A percentile compares a stretch with the other conserved stretches of the same genome.
phyloP scores from a whole-genome alignment of 1,140 invertebrate species.

The Drosophila suzukii region DNA sequence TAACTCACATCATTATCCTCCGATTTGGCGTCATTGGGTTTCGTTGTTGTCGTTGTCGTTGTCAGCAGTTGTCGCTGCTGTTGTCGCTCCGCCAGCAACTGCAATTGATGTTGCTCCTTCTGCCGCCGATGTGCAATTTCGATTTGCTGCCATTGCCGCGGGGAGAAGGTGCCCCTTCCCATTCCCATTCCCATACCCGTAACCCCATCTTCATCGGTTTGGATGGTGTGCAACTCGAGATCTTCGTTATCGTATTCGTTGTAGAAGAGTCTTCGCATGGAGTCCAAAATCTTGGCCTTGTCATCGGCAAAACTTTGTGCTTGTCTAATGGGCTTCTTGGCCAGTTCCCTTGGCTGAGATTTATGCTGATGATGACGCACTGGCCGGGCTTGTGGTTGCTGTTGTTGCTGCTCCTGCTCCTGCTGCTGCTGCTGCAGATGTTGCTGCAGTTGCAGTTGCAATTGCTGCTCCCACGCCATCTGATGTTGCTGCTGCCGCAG shows the following conservation, averaged over 20 bases:
- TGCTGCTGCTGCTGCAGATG: constrained; percentile 26
- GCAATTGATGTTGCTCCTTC: constrained; percentile 46
- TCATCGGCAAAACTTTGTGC: constrained; percentile 23
- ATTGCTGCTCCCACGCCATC: constrained; percentile 48
- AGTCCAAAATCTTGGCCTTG: constrained; percentile 37
- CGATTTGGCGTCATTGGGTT: constrained; percentile 34
- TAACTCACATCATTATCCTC: constrained; percentile 49
- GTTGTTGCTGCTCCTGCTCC: neutral
- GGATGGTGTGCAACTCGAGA: constrained; percentile 35
- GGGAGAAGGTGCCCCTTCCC: neutral
- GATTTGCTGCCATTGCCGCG: constrained; percentile 37
- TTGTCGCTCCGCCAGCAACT: constrained; percentile 39
- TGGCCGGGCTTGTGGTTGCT: neutral
- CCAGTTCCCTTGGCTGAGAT: constrained; percentile 38
- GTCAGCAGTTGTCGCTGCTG: constrained; percentile 30
- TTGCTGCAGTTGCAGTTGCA: constrained; percentile 32
- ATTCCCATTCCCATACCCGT: no score
- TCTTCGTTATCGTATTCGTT: constrained; percentile 45
- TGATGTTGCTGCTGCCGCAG: constrained; percentile 53
- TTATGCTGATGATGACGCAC: constrained; percentile 69
- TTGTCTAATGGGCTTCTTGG: constrained; percentile 39
- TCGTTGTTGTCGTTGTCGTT: constrained; percentile 24
- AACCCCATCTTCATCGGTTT: neutral
- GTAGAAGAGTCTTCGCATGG: constrained; percentile 26
- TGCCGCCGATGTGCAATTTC: constrained; percentile 41